Percentiles rank a stretch among this genome's conserved stretches.
These are phyloP conservation scores for Thryonomys swinderianus DNA, from an alignment of 2,113 vertebrate species.

Conservation along the genomic window DNA sequence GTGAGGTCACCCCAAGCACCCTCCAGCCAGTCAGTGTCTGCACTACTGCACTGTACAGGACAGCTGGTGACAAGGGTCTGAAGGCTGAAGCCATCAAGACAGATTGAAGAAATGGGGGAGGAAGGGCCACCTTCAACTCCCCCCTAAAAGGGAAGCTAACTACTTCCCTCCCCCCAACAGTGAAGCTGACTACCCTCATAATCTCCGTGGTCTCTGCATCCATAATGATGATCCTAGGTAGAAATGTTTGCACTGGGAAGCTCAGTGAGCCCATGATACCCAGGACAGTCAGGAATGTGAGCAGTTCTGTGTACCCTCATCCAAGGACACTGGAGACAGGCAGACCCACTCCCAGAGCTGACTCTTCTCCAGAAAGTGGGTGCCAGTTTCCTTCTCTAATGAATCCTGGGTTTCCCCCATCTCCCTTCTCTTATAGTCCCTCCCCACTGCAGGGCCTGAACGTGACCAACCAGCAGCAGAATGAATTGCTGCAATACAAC, in stretches of 20 bases:
- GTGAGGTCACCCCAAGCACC: too few relatives aligned
- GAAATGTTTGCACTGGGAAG: not conserved
- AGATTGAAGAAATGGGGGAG: not conserved
- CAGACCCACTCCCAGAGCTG: not conserved
- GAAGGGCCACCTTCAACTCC: not conserved
- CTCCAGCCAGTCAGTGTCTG: too few relatives aligned
- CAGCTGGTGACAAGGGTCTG: not conserved
- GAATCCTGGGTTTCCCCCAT: not conserved
- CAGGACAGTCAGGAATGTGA: not conserved
- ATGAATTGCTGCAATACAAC: not conserved
- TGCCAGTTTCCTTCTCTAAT: not conserved
- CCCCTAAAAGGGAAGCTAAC: not conserved
- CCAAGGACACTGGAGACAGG: not conserved
- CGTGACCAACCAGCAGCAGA: accelerated
- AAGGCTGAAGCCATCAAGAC: not conserved
- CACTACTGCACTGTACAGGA: not conserved
- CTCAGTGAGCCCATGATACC: not conserved
- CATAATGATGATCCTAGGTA: not conserved
- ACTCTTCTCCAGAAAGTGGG: not conserved
- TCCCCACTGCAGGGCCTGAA: not conserved
- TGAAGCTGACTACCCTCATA: too few relatives aligned
- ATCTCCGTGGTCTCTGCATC: too few relatives aligned
- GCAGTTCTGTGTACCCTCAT: not conserved
- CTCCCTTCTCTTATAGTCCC: not conserved
- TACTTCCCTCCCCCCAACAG: too few relatives aligned